Evolutionary conservation across 2,888 invertebrate species (phyloP).

Genomic region (Alloplasta piceator): DNA sequence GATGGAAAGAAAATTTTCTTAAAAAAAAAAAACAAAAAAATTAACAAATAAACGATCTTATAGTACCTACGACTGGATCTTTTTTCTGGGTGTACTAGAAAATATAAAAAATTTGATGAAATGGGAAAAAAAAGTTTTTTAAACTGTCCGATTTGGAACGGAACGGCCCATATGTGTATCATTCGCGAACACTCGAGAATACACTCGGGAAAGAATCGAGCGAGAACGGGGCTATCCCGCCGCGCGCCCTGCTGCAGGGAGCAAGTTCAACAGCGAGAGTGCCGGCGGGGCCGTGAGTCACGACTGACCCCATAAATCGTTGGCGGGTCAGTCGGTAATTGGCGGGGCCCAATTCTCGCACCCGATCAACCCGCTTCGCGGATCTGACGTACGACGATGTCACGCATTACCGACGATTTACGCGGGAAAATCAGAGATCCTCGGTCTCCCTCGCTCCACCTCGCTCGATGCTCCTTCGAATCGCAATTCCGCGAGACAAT

Average conservation of each 20-base stretch:
- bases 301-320: constrained; percentile 81
- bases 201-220: too few relatives aligned
- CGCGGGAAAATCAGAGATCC: constrained; percentile 77
- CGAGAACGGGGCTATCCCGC: constrained; percentile 46
- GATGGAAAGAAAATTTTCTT: too few relatives aligned
- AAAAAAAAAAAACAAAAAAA: too few relatives aligned
- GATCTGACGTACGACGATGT: constrained; percentile 79
- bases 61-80: too few relatives aligned
- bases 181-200: too few relatives aligned
- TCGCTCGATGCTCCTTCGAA: constrained; percentile 41
- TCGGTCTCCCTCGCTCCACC: constrained; percentile 53
- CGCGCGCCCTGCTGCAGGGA: too few relatives aligned
- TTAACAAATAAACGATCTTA: too few relatives aligned
- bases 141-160: too few relatives aligned
- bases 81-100: too few relatives aligned
- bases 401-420: constrained; percentile 79
- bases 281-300: constrained; percentile 74
- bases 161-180: too few relatives aligned
- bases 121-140: too few relatives aligned
- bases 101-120: too few relatives aligned
- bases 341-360: constrained; percentile 81
- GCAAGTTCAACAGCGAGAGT: constrained; percentile 41
- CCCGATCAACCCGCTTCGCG: constrained; percentile 76
- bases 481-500: constrained; percentile 33
- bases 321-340: constrained; percentile 78